A percentile compares a stretch with the other conserved stretches of the same genome.
Conservation (phyloP, 2,888 invertebrate species). For the Sericinus montela region DNA sequence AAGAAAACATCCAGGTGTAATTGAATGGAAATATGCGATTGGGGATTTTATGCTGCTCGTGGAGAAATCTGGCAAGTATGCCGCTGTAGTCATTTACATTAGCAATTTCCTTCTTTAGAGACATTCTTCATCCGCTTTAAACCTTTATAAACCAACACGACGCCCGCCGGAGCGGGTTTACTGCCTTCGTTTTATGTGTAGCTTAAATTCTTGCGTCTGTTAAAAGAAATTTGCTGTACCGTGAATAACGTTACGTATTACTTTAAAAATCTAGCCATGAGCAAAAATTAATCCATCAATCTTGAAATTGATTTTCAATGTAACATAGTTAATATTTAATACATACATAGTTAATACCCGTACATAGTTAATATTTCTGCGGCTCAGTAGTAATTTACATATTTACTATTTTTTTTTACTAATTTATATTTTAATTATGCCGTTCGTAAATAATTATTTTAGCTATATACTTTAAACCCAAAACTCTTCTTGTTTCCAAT, state of each 20-base stretch:
- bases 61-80: conserved; percentile 22
- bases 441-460: too few relatives aligned
- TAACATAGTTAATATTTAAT: too few relatives aligned
- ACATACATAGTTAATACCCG: too few relatives aligned
- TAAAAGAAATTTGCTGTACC: conserved; percentile 14
- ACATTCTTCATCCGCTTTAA: conserved; percentile 17
- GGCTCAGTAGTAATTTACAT: too few relatives aligned
- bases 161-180: conserved; percentile 9
- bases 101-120: conserved; percentile 26
- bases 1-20: conserved; percentile 27
- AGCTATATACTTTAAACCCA: too few relatives aligned
- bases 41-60: conserved; percentile 22
- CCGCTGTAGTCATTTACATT: conserved; percentile 23
- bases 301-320: too few relatives aligned
- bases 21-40: conserved; percentile 27
- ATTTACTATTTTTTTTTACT: too few relatives aligned
- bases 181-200: conserved; percentile 16
- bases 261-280: neutral
- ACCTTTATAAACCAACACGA: conserved; percentile 18
- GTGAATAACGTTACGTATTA: conserved; percentile 1
- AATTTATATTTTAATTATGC: too few relatives aligned
- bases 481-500: too few relatives aligned
- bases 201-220: conserved; percentile 17
- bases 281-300: neutral
- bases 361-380: too few relatives aligned